Evolutionary conservation across 2,113 vertebrate species (phyloP), one percentile per base, ranked within the genome.

Genomic region (Diphyllodes magnificus): DNA sequence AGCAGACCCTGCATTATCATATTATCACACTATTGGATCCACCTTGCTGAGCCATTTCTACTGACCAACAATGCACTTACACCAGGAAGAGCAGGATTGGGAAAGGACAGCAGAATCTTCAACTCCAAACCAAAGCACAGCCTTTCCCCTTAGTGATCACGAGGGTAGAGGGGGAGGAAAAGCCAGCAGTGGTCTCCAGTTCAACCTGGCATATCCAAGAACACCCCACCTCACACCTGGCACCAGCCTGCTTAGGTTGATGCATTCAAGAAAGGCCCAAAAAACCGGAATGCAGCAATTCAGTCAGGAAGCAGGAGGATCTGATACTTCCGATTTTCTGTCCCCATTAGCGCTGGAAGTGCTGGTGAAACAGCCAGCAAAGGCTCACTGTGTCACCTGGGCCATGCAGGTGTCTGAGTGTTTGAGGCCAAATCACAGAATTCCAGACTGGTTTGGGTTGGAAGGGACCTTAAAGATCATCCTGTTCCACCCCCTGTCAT

Each of bases 271-370:
- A 12, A n/a, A 45, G 25, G 20, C 65, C 66, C 47, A 39, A 31
- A 27, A 30, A 39, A 12, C 5, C 66, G 42, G 64, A 56, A 28
- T 1, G 30, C 51, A 42, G 40, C 50, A 20, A 28, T 49, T 18
- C 39, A 21, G 54, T 11, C 37, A 39, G 42, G 56, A n/a, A 56
- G 13, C 22, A 35, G 13, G 16, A 83, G 35, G 22, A 59, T 9
- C 37, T 19, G 15, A 19, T 17, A 3, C 9, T 45, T 15, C n/a
- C 54, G 21, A 2, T 28, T 12, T 24, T 44, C 21, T 33, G 5
- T 3, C 16, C 28, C 49, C 16, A 11, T 0, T 3, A 11, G 31
- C 0, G 13, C 6, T 15, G n/a, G 31, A 16, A 56, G n/a, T 1
- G 3, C 73, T 16, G 37, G 15, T 13, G 22, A 10, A 25, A 25